Conservation (phyloP, 2,797 vertebrate genomes). For the Alcedo atthis region DNA sequence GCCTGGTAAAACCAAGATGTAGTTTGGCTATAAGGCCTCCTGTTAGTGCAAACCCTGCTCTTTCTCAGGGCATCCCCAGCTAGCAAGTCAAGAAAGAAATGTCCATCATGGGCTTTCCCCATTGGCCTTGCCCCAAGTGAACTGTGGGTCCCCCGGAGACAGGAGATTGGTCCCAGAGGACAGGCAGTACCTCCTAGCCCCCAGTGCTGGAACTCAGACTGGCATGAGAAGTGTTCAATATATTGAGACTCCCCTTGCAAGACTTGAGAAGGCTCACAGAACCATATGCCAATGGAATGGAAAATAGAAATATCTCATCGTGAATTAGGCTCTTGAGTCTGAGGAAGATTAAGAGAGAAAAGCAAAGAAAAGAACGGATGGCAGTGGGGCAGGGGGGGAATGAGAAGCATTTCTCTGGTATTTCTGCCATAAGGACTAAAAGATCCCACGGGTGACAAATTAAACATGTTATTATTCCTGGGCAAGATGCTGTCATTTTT, state of each 20-base stretch:
- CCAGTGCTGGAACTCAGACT: not conserved
- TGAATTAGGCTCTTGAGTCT: constrained; percentile 19
- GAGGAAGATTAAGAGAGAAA: constrained; percentile 31
- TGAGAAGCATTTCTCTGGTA: not conserved
- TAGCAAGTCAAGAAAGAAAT: not conserved
- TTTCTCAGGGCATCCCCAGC: not conserved
- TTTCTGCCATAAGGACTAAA: not conserved
- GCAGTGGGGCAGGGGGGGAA: not conserved
- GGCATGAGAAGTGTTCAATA: not conserved
- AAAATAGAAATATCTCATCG: constrained; percentile 44
- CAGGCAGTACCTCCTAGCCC: not conserved
- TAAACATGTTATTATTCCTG: not conserved
- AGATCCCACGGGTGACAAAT: not conserved
- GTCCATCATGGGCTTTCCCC: not conserved
- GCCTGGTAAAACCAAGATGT: not conserved
- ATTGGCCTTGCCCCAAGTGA: not conserved
- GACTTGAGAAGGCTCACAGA: constrained; percentile 18
- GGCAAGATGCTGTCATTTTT: not conserved
- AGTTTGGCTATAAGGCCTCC: not conserved
- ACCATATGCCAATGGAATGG: not conserved
- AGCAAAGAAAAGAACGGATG: not conserved
- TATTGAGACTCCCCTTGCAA: not conserved
- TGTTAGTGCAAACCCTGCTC: not conserved
- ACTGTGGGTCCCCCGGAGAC: not conserved
- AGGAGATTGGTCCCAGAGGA: not conserved